These are phyloP conservation scores for Macrosiphum euphorbiae DNA, from an alignment of 2,888 invertebrate species.

Conservation along the genomic window DNA sequence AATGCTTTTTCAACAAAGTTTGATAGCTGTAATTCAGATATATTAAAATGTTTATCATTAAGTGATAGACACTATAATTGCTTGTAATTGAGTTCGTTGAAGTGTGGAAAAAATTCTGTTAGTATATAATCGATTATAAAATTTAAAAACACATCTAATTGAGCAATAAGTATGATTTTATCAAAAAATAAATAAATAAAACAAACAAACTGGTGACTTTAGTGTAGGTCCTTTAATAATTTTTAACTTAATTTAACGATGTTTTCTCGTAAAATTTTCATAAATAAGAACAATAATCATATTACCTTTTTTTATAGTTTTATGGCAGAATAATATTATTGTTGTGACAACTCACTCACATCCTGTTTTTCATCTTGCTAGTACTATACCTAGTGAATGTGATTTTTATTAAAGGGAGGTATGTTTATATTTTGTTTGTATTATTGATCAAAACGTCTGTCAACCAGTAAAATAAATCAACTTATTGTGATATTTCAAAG, in stretches of 20 bases:
- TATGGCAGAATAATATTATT: background rate
- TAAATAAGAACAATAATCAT: background rate
- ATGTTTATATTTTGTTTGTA: background rate
- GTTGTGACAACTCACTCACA: background rate
- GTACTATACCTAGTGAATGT: background rate
- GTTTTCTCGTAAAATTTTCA: background rate
- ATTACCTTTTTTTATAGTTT: background rate
- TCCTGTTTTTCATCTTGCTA: background rate
- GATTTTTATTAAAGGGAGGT: background rate
- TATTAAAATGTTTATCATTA: background rate
- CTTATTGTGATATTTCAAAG: background rate
- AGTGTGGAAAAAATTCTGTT: background rate
- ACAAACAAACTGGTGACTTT: background rate
- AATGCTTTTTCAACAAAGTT: background rate
- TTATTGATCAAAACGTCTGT: background rate
- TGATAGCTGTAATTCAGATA: background rate
- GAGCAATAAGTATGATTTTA: background rate
- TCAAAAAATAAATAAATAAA: background rate
- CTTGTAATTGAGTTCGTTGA: background rate
- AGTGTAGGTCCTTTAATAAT: background rate
- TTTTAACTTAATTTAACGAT: background rate
- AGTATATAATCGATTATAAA: background rate
- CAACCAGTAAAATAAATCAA: background rate
- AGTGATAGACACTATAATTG: background rate
- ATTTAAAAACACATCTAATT: background rate